These are phyloP conservation scores for Aphelocoma coerulescens DNA, from an alignment of 2,113 vertebrate genomes.

Conservation along the genomic window DNA sequence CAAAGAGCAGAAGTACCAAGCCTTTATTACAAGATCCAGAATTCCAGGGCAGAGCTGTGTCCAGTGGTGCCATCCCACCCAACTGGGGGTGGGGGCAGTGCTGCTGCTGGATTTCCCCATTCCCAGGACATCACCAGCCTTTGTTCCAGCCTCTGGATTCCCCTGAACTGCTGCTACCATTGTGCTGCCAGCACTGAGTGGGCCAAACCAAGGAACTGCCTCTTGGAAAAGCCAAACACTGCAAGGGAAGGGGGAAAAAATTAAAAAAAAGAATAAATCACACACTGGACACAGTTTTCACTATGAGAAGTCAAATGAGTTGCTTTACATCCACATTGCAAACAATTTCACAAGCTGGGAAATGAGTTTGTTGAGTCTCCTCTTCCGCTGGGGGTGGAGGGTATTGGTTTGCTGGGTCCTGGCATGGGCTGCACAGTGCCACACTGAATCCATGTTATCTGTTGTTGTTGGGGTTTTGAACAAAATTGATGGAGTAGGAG, in stretches of 20 bases:
- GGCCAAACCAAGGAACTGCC: neutral
- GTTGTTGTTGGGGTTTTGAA: slow-evolving; percentile 85
- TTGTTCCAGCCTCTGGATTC: neutral
- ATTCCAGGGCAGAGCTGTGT: neutral
- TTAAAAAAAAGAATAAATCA: neutral
- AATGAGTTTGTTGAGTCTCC: slow-evolving; percentile 1
- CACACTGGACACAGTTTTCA: slow-evolving; percentile 27
- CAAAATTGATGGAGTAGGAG: slow-evolving; percentile 94
- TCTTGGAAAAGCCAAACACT: neutral
- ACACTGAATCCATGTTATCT: slow-evolving; percentile 72
- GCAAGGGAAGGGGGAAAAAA: neutral
- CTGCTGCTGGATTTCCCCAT: neutral
- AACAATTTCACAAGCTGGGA: slow-evolving; percentile 23
- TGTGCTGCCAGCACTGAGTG: neutral
- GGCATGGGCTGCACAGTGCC: neutral
- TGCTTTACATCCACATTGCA: slow-evolving; percentile 37
- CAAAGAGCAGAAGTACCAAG: slow-evolving; percentile 31
- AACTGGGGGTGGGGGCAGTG: neutral
- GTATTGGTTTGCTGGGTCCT: slow-evolving; percentile 27
- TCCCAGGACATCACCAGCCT: neutral
- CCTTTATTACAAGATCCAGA: slow-evolving; percentile 66
- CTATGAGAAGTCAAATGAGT: slow-evolving; percentile 19
- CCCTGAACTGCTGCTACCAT: neutral
- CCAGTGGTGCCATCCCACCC: neutral
- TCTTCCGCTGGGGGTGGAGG: slow-evolving; percentile 25